Percentiles rank a stretch among this genome's conserved stretches.
phyloP scores from a whole-genome alignment of 1,140 invertebrate genomes.

The Drosophila nebulosa region DNA sequence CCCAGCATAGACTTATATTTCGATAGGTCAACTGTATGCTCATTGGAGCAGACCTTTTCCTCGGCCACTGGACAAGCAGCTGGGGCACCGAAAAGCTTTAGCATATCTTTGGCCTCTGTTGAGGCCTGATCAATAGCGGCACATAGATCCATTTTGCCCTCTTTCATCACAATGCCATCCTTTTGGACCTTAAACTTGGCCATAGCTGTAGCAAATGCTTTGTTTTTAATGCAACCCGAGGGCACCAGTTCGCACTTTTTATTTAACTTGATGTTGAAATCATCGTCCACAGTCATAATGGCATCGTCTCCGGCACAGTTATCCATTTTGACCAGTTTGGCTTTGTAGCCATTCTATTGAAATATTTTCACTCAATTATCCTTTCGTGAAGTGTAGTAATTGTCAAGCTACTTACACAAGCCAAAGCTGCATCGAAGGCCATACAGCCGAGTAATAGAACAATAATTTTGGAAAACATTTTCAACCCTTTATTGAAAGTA shows the following conservation, averaged over 20 bases:
- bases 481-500: background rate
- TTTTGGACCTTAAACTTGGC: slow-evolving; percentile 70
- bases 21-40: slow-evolving; percentile 63
- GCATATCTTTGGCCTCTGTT: slow-evolving; percentile 64
- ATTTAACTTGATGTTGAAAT: slow-evolving; percentile 67
- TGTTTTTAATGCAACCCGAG: slow-evolving; percentile 64
- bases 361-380: background rate
- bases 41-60: slow-evolving; percentile 74
- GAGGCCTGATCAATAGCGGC: slow-evolving; percentile 56
- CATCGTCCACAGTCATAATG: slow-evolving; percentile 55
- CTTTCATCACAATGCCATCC: slow-evolving; percentile 70
- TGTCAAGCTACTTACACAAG: slow-evolving; percentile 59
- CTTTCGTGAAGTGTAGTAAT: background rate
- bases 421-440: slow-evolving; percentile 45
- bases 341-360: slow-evolving; percentile 74
- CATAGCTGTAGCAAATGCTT: slow-evolving; percentile 63
- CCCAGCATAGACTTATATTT: slow-evolving; percentile 76
- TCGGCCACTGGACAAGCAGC: slow-evolving; percentile 67
- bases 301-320: slow-evolving; percentile 68
- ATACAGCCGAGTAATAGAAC: slow-evolving; percentile 41
- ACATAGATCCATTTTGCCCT: slow-evolving; percentile 75
- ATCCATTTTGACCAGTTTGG: slow-evolving; percentile 70
- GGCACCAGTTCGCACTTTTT: slow-evolving; percentile 78
- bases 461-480: slow-evolving; percentile 43
- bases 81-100: slow-evolving; percentile 72